Evolutionary conservation across 2,797 vertebrate genomes (phyloP), one percentile per base, ranked within the genome.

Genomic region (Tragopan temminckii): DNA sequence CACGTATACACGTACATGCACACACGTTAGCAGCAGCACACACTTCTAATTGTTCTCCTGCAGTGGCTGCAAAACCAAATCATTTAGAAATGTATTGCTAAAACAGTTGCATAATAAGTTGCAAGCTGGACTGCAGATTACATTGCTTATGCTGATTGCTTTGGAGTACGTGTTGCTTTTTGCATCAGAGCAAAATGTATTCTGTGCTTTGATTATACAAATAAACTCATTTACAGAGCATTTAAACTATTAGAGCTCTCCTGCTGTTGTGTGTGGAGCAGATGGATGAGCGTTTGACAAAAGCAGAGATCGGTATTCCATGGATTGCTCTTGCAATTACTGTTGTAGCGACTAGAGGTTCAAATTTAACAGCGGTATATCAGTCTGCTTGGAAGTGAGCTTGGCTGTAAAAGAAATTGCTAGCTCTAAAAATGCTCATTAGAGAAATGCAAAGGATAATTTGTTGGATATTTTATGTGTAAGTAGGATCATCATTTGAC

Each of bases 11-110:
- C 25, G 35, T 4, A 5, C 12, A 3, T 23, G 15, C 82, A n/a
- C 70, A 12, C 11, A 12, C 2, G 0, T 20, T 23, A 68, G 86
- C 97, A 98, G 97, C 94, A 96, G 94, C 95, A 96, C 97, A 96
- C 96, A 90, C 97, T 95, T 96, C 88, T 96, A 97, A 96, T 97
- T 97, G 96, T 95, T 95, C 85, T 92, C 94, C 96, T 97, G 80
- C 61, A 13, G 27, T 11, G 52, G 11, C 82, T 46, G 46, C 27
- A 70, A 74, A 80, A 35, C 35, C 74, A 43, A 70, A 31, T 27
- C 9, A 3, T 69, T 75, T 50, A 43, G 46, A 25, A 45, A 19
- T 7, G 1, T 24, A 13, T 25, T 77, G 50, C 33, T 84, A 5
- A 8, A 68, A n/a, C 31, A 72, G 52, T 17, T 58, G 29, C 43